Conservation (phyloP, 1,140 invertebrate species). For the Drosophila fuyamai region DNA sequence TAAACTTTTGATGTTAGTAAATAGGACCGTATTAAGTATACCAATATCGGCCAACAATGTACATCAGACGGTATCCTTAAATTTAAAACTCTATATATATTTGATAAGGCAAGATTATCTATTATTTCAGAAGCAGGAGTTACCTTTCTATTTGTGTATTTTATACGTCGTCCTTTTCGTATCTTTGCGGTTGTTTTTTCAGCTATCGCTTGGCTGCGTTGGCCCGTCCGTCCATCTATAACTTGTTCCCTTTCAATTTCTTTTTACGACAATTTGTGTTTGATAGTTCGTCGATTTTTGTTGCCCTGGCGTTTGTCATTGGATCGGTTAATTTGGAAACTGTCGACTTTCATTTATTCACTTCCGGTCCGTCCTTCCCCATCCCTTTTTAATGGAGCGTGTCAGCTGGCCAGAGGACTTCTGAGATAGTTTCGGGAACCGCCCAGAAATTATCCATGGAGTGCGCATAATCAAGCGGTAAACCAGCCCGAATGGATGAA, state of each 20-base stretch:
- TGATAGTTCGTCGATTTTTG: conserved; percentile 41
- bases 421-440: conserved; percentile 55
- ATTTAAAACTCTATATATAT: too few species aligned
- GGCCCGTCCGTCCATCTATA: neutral
- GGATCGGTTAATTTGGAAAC: conserved; percentile 75
- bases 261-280: conserved; percentile 69
- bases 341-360: conserved; percentile 77
- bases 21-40: too few species aligned
- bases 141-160: conserved; percentile 1
- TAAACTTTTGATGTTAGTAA: too few species aligned
- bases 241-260: conserved; percentile 16
- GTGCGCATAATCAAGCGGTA: conserved; percentile 69
- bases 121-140: conserved; percentile 18
- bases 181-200: conserved; percentile 59
- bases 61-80: too few species aligned
- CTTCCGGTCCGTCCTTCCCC: conserved; percentile 53
- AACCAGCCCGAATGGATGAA: conserved; percentile 64
- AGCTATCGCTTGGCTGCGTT: conserved; percentile 51
- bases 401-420: conserved; percentile 49
- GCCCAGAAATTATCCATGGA: conserved; percentile 43
- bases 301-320: conserved; percentile 52
- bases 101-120: neutral
- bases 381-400: conserved; percentile 42
- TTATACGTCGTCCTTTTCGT: conserved; percentile 7
- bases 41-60: too few species aligned